phyloP scores from a whole-genome alignment of 1,140 invertebrate species.

The Bradynema listronoti region DNA sequence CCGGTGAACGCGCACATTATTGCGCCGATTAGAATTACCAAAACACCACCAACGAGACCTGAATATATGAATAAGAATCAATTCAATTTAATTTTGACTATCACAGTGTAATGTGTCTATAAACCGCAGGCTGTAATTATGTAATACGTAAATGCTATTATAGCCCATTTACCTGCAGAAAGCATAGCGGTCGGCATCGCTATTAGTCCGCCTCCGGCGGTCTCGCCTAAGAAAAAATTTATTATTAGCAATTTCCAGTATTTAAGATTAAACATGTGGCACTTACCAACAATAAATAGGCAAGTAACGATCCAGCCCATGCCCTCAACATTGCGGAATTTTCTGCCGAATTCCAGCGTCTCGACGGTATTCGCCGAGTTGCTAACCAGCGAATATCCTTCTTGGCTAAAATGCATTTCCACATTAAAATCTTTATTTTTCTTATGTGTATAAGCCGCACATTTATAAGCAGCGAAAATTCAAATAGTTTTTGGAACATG shows the following conservation, averaged over 20 bases:
- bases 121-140: too few relatives aligned
- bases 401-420: too few relatives aligned
- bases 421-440: too few relatives aligned
- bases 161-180: constrained; percentile 24
- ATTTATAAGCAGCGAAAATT: too few relatives aligned
- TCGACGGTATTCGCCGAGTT: constrained; percentile 43
- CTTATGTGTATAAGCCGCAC: too few relatives aligned
- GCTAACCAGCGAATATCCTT: constrained; percentile 40
- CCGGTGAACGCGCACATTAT: constrained; percentile 52
- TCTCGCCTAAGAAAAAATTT: constrained; percentile 40
- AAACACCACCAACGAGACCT: constrained; percentile 39
- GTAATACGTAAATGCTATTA: neutral
- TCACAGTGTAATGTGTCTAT: too few relatives aligned
- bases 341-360: constrained; percentile 33
- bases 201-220: constrained; percentile 52
- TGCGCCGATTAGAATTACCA: constrained; percentile 49
- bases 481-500: too few relatives aligned
- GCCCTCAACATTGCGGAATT: constrained; percentile 42
- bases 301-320: constrained; percentile 40
- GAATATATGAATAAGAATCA: constrained; percentile 3
- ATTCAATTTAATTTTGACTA: neutral
- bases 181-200: constrained; percentile 52
- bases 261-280: neutral
- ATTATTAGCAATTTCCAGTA: neutral
- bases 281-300: constrained; percentile 38